Evolutionary conservation across 2,888 invertebrate species (phyloP), one percentile per base, ranked within the genome.

Genomic region (Mesodorylaimus sp.): DNA sequence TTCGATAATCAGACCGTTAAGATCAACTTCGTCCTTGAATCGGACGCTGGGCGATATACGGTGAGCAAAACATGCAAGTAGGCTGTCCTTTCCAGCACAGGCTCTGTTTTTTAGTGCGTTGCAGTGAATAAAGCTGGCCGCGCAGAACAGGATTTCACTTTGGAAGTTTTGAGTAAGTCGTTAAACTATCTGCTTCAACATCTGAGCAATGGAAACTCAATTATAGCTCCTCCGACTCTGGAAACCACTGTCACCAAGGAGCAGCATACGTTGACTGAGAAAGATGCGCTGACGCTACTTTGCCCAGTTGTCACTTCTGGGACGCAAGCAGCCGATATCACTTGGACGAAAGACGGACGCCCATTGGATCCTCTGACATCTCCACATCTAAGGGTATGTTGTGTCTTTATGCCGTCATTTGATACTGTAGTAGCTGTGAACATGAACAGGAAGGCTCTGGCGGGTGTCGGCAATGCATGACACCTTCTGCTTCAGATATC

Each of bases 21-120:
- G 51, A 61, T 65, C 47, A 55, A 57, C 21, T 52, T 54, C 19
- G 59, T 63, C 5, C 49, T 54, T 25, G 48, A 52, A 1, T 32
- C 53, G 3, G 76, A 78, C 61, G 73, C 74, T 43, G 78, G 78
- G 1, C 67, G 72, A 29, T 79, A 76, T 59, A 71, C 69, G n/a
- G n/a, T n/a, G n/a, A n/a, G n/a, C n/a, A n/a, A n/a, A n/a, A n/a
- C n/a, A n/a, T n/a, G n/a, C n/a, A n/a, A n/a, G n/a, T n/a, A n/a
- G n/a, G n/a, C n/a, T n/a, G n/a, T n/a, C n/a, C n/a, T n/a, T n/a
- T n/a, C n/a, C n/a, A n/a, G n/a, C n/a, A n/a, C n/a, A n/a, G n/a
- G n/a, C n/a, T n/a, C n/a, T n/a, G n/a, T n/a, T n/a, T n/a, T n/a
- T n/a, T n/a, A n/a, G 1, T 79, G 79, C 58, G 58, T 68, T 5